A percentile compares a stretch with the other conserved stretches of the same genome.
These are phyloP conservation scores for Spodoptera picta DNA, from an alignment of 2,888 invertebrate genomes.

Conservation along the genomic window DNA sequence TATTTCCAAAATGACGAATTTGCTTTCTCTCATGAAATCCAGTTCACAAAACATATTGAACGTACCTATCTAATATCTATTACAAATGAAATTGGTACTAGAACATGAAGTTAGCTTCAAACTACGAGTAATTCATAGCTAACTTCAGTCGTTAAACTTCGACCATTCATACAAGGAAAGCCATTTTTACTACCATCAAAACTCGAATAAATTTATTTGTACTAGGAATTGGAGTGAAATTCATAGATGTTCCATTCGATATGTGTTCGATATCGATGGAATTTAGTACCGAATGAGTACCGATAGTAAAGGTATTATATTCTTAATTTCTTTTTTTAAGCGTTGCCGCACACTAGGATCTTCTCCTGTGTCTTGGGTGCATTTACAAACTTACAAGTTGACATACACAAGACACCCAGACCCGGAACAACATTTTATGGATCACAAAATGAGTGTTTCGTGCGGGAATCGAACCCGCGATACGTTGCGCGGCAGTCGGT, in stretches of 20 bases:
- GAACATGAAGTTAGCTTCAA: constrained; percentile 10
- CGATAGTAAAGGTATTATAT: too few relatives aligned
- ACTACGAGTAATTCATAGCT: constrained; percentile 4
- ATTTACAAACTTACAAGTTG: too few relatives aligned
- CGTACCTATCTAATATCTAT: neutral
- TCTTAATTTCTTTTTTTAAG: too few relatives aligned
- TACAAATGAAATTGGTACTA: neutral
- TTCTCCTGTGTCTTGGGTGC: too few relatives aligned
- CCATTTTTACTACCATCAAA: constrained; percentile 21
- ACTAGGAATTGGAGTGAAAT: constrained; percentile 18
- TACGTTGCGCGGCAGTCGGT: too few relatives aligned
- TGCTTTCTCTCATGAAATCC: too few relatives aligned
- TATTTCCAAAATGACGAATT: too few relatives aligned
- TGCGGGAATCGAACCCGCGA: too few relatives aligned
- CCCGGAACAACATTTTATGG: too few relatives aligned
- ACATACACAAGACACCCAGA: too few relatives aligned
- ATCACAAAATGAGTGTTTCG: too few relatives aligned
- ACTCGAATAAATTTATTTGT: constrained; percentile 29
- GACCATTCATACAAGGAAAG: constrained; percentile 11
- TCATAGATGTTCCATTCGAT: neutral
- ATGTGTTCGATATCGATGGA: neutral
- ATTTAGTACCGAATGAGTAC: neutral
- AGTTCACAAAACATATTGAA: neutral
- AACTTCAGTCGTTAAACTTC: constrained; percentile 26
- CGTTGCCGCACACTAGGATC: too few relatives aligned